Evolutionary conservation across 2,113 vertebrate species (phyloP).

Genomic region (Calcarius ornatus): DNA sequence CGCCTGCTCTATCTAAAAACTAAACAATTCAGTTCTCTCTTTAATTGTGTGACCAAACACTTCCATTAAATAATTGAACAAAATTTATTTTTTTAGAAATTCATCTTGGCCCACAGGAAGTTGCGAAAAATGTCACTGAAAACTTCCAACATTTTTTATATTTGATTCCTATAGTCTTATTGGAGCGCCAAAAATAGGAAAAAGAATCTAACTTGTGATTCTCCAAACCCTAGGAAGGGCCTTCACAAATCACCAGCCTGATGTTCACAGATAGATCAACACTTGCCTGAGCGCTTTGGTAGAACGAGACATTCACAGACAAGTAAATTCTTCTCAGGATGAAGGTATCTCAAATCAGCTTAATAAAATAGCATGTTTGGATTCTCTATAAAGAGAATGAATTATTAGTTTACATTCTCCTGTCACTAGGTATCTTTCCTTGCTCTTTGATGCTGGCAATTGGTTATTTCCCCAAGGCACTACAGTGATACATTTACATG

Average conservation of each 20-base stretch:
- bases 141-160: background rate
- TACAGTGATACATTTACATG: background rate
- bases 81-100: background rate
- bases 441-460: constrained; percentile 53
- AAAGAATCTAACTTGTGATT: background rate
- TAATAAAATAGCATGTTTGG: constrained; percentile 43
- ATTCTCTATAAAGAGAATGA: constrained; percentile 58
- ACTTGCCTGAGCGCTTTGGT: background rate
- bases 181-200: background rate
- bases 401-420: constrained; percentile 55
- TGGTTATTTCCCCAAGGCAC: constrained; percentile 41
- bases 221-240: background rate
- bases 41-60: background rate
- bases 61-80: background rate
- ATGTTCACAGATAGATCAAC: background rate
- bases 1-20: background rate
- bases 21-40: background rate
- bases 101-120: background rate
- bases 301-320: accelerated
- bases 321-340: constrained; percentile 12
- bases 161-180: background rate
- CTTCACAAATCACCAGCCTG: background rate
- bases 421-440: constrained; percentile 28
- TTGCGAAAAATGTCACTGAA: background rate
- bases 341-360: constrained; percentile 22